Percentiles rank a stretch among this genome's conserved stretches.
Conservation (phyloP, 2,797 vertebrate species). For the Amazona ochrocephala region DNA sequence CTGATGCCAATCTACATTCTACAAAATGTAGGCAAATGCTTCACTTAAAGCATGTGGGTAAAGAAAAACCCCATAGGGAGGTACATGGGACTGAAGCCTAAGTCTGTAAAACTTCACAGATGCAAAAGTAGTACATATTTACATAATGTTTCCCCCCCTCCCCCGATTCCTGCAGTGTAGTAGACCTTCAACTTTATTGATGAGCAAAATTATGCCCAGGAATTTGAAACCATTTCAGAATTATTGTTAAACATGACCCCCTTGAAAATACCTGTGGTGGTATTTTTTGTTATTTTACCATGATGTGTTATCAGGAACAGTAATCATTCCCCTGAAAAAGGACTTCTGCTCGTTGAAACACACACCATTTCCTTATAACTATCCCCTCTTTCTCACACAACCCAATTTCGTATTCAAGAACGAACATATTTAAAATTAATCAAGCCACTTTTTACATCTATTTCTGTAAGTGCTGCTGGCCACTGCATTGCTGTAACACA, state of each 20-base stretch:
- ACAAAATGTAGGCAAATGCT: not conserved
- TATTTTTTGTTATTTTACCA: not conserved
- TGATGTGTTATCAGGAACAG: not conserved
- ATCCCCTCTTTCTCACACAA: not conserved
- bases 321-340: not conserved
- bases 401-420: not conserved
- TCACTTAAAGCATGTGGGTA: not conserved
- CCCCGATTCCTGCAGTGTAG: not conserved
- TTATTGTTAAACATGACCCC: not conserved
- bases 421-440: slow-evolving; percentile 21
- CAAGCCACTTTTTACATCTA: not conserved
- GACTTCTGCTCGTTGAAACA: not conserved
- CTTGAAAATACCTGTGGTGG: not conserved
- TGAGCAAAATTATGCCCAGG: not conserved
- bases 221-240: not conserved
- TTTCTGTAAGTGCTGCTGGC: slow-evolving; percentile 35
- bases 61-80: not conserved
- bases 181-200: not conserved
- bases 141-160: not conserved
- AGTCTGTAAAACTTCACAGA: not conserved
- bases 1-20: not conserved
- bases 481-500: slow-evolving; percentile 1
- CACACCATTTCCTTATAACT: not conserved
- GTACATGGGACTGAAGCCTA: not conserved
- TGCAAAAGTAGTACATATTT: not conserved